Evolutionary conservation across 30 jellyfish, hydroid and myxozoan genomes (phyloP).

Genomic region (Clytia hemisphaerica): DNA sequence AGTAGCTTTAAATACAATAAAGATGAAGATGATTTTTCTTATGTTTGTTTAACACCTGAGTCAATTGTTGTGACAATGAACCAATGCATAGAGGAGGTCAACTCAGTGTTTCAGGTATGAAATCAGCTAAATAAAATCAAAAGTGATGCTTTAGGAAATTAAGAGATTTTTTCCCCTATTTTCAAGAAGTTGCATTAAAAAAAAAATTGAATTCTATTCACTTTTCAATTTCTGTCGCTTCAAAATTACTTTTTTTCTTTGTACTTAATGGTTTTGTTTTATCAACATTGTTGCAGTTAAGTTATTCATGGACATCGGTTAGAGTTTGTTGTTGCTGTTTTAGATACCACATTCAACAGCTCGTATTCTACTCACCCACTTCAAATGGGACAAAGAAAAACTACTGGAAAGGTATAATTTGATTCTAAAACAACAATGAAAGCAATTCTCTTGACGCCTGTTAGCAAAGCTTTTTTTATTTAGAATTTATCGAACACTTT

Average conservation of each 20-base stretch:
- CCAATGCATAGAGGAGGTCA: constrained; percentile 86
- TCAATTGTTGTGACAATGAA: constrained; percentile 80
- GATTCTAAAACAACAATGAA: too few relatives aligned
- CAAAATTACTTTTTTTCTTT: too few relatives aligned
- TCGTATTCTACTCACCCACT: constrained; percentile 81
- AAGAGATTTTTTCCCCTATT: not conserved
- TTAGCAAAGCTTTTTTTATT: not conserved
- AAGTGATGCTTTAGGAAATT: too few relatives aligned
- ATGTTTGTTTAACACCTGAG: constrained; percentile 93
- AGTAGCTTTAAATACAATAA: constrained; percentile 62
- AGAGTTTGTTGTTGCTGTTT: not conserved
- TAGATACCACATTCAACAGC: constrained; percentile 93
- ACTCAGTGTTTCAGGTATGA: constrained; percentile 81
- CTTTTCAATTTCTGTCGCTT: too few relatives aligned
- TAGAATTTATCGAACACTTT: not conserved
- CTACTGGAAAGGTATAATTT: constrained; percentile 82
- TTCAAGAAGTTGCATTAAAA: not conserved
- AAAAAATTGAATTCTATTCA: too few relatives aligned
- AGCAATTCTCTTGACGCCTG: too few relatives aligned
- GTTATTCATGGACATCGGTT: not conserved
- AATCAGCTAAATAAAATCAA: not conserved
- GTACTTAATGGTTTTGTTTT: too few relatives aligned
- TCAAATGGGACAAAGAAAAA: constrained; percentile 96
- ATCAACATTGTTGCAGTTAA: too few relatives aligned
- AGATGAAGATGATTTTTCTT: constrained; percentile 86